Base-by-base conservation (phyloP, 2,888 invertebrate species). In the Nesidiocoris tenuis region DNA sequence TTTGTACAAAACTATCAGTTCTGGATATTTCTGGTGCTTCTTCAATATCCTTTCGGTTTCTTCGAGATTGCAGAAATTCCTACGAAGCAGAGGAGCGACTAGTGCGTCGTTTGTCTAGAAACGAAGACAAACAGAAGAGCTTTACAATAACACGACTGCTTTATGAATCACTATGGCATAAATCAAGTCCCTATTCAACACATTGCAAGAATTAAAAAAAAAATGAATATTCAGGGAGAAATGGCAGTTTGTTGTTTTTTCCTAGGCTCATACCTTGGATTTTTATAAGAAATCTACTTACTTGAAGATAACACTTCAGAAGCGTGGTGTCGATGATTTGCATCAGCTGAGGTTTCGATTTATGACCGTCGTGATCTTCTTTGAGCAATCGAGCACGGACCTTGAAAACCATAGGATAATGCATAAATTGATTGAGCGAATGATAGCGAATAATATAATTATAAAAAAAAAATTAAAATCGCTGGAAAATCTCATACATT, bases 271-370 rank as follows among this genome's bases (percentile, higher is more conserved):
- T n/a, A n/a, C n/a, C n/a, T n/a, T n/a, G n/a, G n/a, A n/a, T n/a
- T n/a, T n/a, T n/a, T n/a, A n/a, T n/a, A n/a, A n/a, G n/a, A n/a
- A n/a, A n/a, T n/a, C n/a, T 64, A 81, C 79, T 81, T 84, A 92
- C 94, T 89, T 95, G 93, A 76, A 99, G 87, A 85, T 98, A 99
- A 83, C 98, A 98, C 84, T 98, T 98, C 9, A 99, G 86, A 68
- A 99, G 85, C 0, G 98, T 98, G 0, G 98, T 99, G 83, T 99
- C 99, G 77, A 99, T 96, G 74, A 98, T 92, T 84, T 96, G 96
- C 77, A 97, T 84, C 24, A 94, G 56, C 65, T 76, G 76, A 65
- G 67, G 71, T 56, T 59, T 64, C 65, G 64, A 65, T 65, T 74
- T 74, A 17, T 64, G 74, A 7, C 65, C 74, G 24, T 74, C 65